phyloP scores from a whole-genome alignment of 2,888 invertebrate genomes.

The Meloe dianella region DNA sequence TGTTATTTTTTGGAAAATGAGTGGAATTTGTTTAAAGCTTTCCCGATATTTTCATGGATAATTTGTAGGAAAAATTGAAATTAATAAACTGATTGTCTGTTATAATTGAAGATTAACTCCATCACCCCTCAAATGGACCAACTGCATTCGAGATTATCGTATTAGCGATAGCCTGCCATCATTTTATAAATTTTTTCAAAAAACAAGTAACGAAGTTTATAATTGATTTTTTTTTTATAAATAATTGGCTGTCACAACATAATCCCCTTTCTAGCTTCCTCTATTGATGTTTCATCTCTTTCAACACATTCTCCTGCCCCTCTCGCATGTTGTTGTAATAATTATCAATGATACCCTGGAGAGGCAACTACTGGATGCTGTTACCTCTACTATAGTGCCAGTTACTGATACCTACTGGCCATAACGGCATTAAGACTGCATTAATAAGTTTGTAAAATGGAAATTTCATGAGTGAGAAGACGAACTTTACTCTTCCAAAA shows the following conservation, averaged over 20 bases:
- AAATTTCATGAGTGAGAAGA: background rate
- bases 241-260: background rate
- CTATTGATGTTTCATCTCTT: slow-evolving; percentile 43
- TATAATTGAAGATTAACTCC: slow-evolving; percentile 50
- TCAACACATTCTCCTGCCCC: slow-evolving; percentile 50
- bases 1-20: background rate
- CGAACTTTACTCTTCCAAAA: background rate
- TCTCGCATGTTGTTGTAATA: slow-evolving; percentile 59
- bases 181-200: slow-evolving; percentile 45
- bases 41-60: background rate
- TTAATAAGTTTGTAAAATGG: slow-evolving; percentile 22
- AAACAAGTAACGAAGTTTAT: slow-evolving; percentile 17
- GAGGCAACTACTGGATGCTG: slow-evolving; percentile 45
- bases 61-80: background rate
- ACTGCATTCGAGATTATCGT: slow-evolving; percentile 43
- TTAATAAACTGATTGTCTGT: slow-evolving; percentile 21
- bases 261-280: slow-evolving; percentile 15
- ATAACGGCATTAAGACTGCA: slow-evolving; percentile 29
- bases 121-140: slow-evolving; percentile 41
- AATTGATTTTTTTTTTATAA: slow-evolving; percentile 36
- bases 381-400: slow-evolving; percentile 45
- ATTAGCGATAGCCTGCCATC: slow-evolving; percentile 38
- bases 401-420: slow-evolving; percentile 34
- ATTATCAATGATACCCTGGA: slow-evolving; percentile 59
- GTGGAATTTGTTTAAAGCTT: background rate